Evolutionary conservation across 2,888 invertebrate genomes (phyloP), one percentile per base, ranked within the genome.

Genomic region (Diplolepis rosae): DNA sequence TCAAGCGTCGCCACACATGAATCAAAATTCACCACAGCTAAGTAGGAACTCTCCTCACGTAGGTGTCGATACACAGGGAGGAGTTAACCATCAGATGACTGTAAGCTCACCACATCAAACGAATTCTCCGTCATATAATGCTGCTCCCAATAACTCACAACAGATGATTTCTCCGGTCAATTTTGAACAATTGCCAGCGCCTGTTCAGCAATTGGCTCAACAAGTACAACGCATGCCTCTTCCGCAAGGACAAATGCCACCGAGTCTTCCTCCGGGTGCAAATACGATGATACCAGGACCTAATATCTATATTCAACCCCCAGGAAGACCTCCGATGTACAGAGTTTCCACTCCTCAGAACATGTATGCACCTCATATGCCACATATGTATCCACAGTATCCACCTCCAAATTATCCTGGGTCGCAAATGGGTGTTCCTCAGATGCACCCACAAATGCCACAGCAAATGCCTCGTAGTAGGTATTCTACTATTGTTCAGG

Each of bases 141-240:
- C 81, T 2, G 71, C 76, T 1, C 22, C 79, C 5, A 70, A 35
- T 22, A 9, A 66, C 35, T 54, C 70, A 11, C 82, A 80, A 51
- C 83, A 83, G 48, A 77, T 83, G 67, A 82, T 86, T 56, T 81
- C 88, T 1, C 88, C 88, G 3, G 85, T 88, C 5, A 88, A 85
- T 76, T 83, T 88, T 52, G 88, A 88, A 18, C 88, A 88, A 71
- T 70, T 88, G 45, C 88, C 88, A 1, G 87, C 88, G 11, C 88
- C 88, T 2, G 88, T 89, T 5, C 89, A 89, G 68, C 88, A 89
- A 73, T 74, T 89, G 65, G 88, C 89, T 2, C 88, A 89, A 66
- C 88, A 89, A 76, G 88, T 88, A 24, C 88, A 88, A 72, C 82
- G 88, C 22, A 89, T 89, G 88, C 87, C 88, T 18, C 79, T 88